Base-by-base conservation (phyloP, 2,797 vertebrate species). In the Phaenicophaeus curvirostris region DNA sequence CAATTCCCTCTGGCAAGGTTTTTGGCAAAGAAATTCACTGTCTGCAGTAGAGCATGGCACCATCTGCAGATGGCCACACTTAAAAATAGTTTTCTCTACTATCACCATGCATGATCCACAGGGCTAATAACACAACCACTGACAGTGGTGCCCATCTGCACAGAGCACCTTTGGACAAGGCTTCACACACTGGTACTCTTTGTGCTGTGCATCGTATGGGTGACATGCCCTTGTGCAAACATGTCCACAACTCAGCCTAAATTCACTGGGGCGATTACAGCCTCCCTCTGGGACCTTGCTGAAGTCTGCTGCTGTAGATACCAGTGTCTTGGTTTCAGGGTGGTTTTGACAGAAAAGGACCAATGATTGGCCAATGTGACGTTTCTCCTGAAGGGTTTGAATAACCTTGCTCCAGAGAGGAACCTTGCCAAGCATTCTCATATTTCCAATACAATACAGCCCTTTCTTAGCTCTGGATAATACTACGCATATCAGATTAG, bases 391-490 rank as follows among this genome's bases (percentile, higher is more conserved):
- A 83, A 99, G 97, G 8, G 98, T 99, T 66, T 98, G 97, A 91
- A 99, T 97, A 95, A 99, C 99, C 96, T 97, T 98, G 95, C 98
- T 98, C 99, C 99, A 99, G 81, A 99, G 97, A 71, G 98, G 97
- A 55, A 99, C 98, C 46, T 95, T 97, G 76, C 98, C 95, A 48
- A 99, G 97, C 98, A 99, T 99, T 65, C 50, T 91, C 97, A 98
- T 98, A 96, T 99, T 98, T 44, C 99, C 98, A 42, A 99, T 98
- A 85, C 98, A 99, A 92, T 98, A 99, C 79, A 99, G 98, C 14
- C 98, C 99, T 97, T 98, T 99, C 96, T 99, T 99, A 94, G 99
- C 99, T 21, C 99, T 98, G 62, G 99, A 99, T 94, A 99, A 96
- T 15, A 99, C 99, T 28, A 99, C 99, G 1, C 99, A 99, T 94